These are phyloP conservation scores for Mesocricetus auratus DNA, from an alignment of 2,113 vertebrate genomes.

Conservation along the genomic window DNA sequence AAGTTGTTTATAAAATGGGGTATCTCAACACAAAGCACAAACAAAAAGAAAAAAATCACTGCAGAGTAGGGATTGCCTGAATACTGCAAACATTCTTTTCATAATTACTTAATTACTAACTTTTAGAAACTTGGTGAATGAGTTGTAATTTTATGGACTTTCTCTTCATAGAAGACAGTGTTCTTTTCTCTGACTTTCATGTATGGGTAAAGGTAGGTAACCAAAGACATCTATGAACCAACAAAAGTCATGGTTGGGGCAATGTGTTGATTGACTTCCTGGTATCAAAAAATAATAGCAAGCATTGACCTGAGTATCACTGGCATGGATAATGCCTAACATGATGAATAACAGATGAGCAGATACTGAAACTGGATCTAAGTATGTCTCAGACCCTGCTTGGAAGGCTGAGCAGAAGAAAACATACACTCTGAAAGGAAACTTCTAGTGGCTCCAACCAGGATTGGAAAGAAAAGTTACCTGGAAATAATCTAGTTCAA, in stretches of 20 bases:
- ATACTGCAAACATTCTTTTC: background rate
- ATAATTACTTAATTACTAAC: background rate
- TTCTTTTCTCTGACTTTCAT: background rate
- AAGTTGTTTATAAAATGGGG: background rate
- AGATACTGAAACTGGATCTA: background rate
- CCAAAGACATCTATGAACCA: background rate
- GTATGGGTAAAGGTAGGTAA: background rate
- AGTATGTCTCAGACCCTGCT: background rate
- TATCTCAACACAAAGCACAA: background rate
- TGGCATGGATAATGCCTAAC: background rate
- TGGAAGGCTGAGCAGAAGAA: background rate
- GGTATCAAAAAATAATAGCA: background rate
- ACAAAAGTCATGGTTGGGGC: background rate
- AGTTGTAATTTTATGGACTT: slow-evolving; percentile 1
- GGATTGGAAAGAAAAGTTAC: background rate
- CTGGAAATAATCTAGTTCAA: background rate
- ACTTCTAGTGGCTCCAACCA: background rate
- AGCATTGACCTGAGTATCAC: background rate
- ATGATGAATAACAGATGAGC: background rate
- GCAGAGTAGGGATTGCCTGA: background rate
- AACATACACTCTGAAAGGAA: background rate
- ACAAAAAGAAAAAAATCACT: background rate
- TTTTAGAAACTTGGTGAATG: slow-evolving; percentile 11
- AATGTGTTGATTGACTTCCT: background rate
- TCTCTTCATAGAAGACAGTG: background rate